Percentiles rank a stretch among this genome's conserved stretches.
These are phyloP conservation scores for Tragelaphus strepsiceros DNA, from an alignment of 2,113 vertebrate species.

Conservation along the genomic window DNA sequence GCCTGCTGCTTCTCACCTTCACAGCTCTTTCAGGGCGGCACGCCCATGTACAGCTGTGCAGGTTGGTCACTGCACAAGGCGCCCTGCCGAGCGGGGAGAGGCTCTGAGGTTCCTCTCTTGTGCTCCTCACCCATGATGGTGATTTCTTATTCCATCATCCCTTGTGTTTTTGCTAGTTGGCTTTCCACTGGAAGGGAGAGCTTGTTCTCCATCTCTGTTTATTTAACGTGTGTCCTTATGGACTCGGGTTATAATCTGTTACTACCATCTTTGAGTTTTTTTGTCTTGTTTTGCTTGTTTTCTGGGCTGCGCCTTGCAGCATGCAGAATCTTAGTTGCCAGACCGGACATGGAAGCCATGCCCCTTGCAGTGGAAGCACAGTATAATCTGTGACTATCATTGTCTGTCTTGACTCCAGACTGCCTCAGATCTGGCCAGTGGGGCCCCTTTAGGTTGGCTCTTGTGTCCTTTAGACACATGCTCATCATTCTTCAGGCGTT, in stretches of 20 bases:
- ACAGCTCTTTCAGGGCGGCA: not conserved
- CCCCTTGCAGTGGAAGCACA: not conserved
- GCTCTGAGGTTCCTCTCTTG: not conserved
- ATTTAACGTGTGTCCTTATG: not conserved
- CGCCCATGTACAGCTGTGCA: not conserved
- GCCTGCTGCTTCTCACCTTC: not conserved
- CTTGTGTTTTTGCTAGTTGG: not conserved
- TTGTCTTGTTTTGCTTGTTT: not conserved
- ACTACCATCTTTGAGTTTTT: rapidly evolving
- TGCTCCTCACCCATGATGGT: not conserved
- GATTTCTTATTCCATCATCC: not conserved
- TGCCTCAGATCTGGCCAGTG: not conserved
- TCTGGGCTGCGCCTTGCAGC: not conserved
- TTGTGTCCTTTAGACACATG: no score
- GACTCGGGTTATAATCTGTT: rapidly evolving
- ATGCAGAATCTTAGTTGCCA: not conserved
- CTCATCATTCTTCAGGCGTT: not conserved
- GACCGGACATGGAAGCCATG: rapidly evolving
- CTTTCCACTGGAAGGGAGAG: not conserved
- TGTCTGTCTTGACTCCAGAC: not conserved
- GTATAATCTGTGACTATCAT: not conserved
- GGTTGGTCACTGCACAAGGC: not conserved
- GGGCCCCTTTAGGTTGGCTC: not conserved
- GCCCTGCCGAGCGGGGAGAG: not conserved
- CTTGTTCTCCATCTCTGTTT: not conserved